Evolutionary conservation across 2,888 invertebrate genomes (phyloP).

Genomic region (Standfussiana lucernea): DNA sequence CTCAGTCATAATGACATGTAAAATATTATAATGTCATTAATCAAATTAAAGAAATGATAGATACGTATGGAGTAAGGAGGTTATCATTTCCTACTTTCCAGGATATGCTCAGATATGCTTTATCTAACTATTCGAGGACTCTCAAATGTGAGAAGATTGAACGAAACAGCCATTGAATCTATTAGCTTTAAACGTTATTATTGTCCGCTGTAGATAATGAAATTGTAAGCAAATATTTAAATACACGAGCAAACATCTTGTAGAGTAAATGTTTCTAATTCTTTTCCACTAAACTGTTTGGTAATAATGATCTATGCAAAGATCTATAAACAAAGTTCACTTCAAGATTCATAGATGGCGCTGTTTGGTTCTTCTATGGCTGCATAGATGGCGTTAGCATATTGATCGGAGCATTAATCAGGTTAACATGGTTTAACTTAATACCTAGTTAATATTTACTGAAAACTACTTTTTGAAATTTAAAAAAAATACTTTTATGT

Average conservation of each 20-base stretch:
- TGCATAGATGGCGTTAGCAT: constrained; percentile 58
- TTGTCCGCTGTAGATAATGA: constrained; percentile 24
- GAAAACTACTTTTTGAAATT: not conserved
- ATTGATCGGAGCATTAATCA: not conserved
- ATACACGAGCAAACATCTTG: constrained; percentile 53
- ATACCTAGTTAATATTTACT: too few species aligned
- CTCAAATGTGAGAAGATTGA: not conserved
- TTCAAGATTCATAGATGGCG: constrained; percentile 52
- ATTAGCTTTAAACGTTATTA: not conserved
- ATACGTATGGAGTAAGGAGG: too few species aligned
- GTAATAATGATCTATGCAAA: constrained; percentile 19
- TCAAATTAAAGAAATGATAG: too few species aligned
- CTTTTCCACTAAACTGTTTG: constrained; percentile 35
- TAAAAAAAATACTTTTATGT: not conserved
- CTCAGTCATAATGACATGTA: too few species aligned
- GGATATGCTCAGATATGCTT: not conserved
- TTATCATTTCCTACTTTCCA: too few species aligned
- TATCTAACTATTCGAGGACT: not conserved
- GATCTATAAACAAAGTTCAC: constrained; percentile 36
- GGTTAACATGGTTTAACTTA: not conserved
- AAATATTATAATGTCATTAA: too few species aligned
- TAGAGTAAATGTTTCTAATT: constrained; percentile 40
- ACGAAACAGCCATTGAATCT: not conserved
- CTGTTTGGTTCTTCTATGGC: not conserved
- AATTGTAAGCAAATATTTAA: constrained; percentile 54